Percentiles rank a stretch among this genome's conserved stretches.
These are phyloP conservation scores for Chinchilla lanigera DNA, from an alignment of 2,113 vertebrate genomes.

Conservation along the genomic window DNA sequence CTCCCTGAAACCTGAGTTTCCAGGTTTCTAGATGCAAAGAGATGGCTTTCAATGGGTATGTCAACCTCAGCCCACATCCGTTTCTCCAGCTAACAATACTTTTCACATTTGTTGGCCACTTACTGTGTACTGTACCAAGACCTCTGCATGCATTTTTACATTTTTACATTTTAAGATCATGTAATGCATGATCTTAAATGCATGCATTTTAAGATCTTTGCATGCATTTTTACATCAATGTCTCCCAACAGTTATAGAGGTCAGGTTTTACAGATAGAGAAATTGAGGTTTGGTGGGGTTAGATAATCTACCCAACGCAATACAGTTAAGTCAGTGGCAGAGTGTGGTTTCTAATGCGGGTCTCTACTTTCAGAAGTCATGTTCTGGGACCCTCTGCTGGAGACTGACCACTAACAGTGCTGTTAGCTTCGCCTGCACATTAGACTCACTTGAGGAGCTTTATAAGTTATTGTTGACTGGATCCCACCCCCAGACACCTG, in stretches of 20 bases:
- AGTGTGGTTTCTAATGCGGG: background rate
- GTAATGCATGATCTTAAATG: too few relatives aligned
- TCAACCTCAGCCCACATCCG: background rate
- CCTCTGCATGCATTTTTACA: background rate
- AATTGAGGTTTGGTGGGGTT: background rate
- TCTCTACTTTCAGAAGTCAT: background rate
- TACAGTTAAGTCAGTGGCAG: background rate
- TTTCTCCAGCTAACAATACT: background rate
- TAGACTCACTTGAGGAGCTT: background rate
- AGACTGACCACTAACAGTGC: background rate
- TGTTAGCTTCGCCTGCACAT: background rate
- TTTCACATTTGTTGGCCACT: background rate
- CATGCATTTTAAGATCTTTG: background rate
- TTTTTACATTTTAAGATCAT: background rate
- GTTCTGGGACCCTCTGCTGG: background rate
- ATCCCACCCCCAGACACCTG: background rate
- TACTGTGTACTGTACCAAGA: background rate
- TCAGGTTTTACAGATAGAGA: background rate
- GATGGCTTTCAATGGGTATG: background rate
- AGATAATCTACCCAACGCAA: background rate
- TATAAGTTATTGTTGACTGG: background rate
- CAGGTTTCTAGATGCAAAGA: background rate
- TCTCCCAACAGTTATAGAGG: background rate
- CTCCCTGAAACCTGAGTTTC: conserved; percentile 20
- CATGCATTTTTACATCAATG: background rate